Evolutionary conservation across 2,113 vertebrate species (phyloP).

Genomic region (Halichoerus grypus): DNA sequence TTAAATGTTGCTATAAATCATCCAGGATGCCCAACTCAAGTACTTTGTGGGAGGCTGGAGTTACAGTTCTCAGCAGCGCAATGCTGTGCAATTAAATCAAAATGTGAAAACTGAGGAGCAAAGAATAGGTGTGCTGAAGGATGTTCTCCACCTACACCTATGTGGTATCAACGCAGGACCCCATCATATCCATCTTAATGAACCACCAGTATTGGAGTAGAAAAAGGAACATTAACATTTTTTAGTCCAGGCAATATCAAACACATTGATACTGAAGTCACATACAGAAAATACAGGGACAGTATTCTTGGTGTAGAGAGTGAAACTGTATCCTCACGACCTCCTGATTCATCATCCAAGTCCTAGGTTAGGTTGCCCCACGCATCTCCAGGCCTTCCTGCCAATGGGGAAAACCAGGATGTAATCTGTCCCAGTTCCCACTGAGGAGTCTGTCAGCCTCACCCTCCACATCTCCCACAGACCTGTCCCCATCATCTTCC

Average conservation of each 20-base stretch:
- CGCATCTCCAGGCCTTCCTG: neutral
- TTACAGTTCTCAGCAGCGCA: slow-evolving; percentile 59
- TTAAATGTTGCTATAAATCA: slow-evolving; percentile 53
- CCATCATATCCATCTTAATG: neutral
- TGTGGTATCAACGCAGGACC: accelerated
- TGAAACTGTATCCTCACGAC: neutral
- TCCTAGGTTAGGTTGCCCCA: neutral
- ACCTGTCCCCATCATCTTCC: neutral
- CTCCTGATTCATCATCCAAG: neutral
- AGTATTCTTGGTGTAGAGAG: neutral
- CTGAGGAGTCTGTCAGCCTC: neutral
- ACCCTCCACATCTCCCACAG: neutral
- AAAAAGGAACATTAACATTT: neutral
- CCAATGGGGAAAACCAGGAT: neutral
- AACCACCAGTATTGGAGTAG: neutral
- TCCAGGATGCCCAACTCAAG: neutral
- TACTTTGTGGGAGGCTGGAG: neutral
- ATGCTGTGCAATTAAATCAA: neutral
- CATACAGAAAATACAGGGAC: neutral
- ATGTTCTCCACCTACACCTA: neutral
- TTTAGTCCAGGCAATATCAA: neutral
- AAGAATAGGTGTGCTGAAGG: neutral
- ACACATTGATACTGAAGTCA: neutral
- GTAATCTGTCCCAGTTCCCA: neutral
- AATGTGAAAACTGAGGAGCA: neutral